Conservation (phyloP, 35 echinoderm and acorn worm genomes). For the Chiridota heheva region DNA sequence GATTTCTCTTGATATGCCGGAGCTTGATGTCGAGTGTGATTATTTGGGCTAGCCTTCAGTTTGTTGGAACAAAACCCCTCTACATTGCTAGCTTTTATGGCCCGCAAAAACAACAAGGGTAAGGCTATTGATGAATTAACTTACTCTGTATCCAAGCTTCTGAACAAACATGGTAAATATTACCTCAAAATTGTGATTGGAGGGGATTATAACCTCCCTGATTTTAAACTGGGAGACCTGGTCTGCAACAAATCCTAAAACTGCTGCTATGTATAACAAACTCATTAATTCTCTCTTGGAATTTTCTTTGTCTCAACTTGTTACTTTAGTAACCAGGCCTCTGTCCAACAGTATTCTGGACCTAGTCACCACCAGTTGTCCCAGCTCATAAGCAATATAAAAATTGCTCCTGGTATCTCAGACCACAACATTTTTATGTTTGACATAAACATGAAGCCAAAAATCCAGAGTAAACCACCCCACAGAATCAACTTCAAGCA, state of each 20-base stretch:
- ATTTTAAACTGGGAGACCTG: slow-evolving; percentile 1
- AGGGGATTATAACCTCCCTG: slow-evolving; percentile 25
- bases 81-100: neutral
- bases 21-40: neutral
- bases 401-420: too few species aligned
- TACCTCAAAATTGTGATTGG: neutral
- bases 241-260: neutral
- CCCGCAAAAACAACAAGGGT: neutral
- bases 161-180: neutral
- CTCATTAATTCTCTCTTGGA: neutral
- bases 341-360: neutral
- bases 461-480: neutral
- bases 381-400: too few species aligned
- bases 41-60: neutral
- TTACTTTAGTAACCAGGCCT: neutral
- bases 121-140: neutral
- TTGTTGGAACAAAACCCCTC: neutral
- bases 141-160: neutral
- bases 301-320: neutral
- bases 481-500: slow-evolving; percentile 15
- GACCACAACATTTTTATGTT: too few species aligned
- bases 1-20: neutral
- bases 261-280: neutral
- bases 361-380: neutral
- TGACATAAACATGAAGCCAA: neutral